Evolutionary conservation across 2,888 invertebrate species (phyloP).

Genomic region (Cataglyphis cursor): DNA sequence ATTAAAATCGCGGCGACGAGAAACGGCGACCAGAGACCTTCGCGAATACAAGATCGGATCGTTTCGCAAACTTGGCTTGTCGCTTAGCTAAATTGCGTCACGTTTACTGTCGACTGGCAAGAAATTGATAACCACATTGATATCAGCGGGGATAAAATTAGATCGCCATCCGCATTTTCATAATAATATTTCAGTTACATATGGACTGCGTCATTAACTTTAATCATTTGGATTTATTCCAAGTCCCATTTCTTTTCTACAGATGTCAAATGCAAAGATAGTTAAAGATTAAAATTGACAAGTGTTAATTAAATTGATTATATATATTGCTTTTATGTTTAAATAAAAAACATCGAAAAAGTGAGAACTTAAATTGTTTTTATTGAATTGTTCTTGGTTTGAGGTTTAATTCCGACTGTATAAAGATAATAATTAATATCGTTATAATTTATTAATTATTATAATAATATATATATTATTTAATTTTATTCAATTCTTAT

Average conservation of each 20-base stretch:
- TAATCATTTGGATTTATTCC: neutral
- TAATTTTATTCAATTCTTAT: neutral
- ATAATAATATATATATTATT: neutral
- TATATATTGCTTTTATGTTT: constrained; percentile 1
- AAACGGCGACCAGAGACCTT: constrained; percentile 60
- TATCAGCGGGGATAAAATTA: constrained; percentile 35
- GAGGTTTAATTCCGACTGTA: neutral
- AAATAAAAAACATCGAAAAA: neutral
- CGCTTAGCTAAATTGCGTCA: constrained; percentile 29
- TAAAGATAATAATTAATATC: neutral
- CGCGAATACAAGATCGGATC: constrained; percentile 30
- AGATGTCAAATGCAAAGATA: neutral
- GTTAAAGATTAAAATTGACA: constrained; percentile 16
- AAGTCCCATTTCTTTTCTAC: neutral
- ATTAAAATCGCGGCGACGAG: constrained; percentile 43
- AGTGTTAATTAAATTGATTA: neutral
- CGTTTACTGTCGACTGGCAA: neutral
- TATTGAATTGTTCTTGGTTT: neutral
- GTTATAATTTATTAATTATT: neutral
- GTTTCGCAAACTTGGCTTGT: constrained; percentile 34
- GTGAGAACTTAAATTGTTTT: neutral
- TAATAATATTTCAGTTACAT: constrained; percentile 13
- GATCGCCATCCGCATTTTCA: neutral
- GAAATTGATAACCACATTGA: constrained; percentile 23
- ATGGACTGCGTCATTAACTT: neutral